Conservation (phyloP, 1,140 invertebrate genomes). For the Tetramorium parvispinum region DNA sequence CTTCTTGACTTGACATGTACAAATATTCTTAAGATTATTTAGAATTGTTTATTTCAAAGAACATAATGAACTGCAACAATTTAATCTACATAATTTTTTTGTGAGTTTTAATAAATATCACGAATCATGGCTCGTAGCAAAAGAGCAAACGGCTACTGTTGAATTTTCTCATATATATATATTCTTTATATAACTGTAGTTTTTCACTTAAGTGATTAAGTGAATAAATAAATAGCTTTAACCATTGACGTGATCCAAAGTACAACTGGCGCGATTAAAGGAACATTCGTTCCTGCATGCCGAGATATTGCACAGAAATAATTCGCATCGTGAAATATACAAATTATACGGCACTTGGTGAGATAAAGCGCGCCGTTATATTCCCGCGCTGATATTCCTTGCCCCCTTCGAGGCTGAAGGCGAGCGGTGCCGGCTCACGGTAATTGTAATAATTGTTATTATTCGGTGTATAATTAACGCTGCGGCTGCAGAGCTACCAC, state of each 20-base stretch:
- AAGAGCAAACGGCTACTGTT: background rate
- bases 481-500: conserved; percentile 73
- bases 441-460: conserved; percentile 83
- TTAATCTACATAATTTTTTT: background rate
- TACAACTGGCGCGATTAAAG: conserved; percentile 41
- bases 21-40: background rate
- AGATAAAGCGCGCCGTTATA: conserved; percentile 51
- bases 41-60: background rate
- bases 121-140: background rate
- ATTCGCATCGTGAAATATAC: conserved; percentile 62
- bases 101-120: background rate
- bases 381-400: conserved; percentile 55
- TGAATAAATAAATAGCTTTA: conserved; percentile 26
- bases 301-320: conserved; percentile 54
- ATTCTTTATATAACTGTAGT: background rate
- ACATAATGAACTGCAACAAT: background rate
- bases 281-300: conserved; percentile 29
- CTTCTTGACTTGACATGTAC: background rate
- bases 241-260: conserved; percentile 29
- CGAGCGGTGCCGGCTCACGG: conserved; percentile 70
- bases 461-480: conserved; percentile 83
- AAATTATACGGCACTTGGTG: conserved; percentile 64
- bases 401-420: conserved; percentile 62
- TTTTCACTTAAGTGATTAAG: conserved; percentile 30
- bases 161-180: background rate